phyloP scores from a whole-genome alignment of 1,140 invertebrate species.

The Cyrtorhinus lividipennis region DNA sequence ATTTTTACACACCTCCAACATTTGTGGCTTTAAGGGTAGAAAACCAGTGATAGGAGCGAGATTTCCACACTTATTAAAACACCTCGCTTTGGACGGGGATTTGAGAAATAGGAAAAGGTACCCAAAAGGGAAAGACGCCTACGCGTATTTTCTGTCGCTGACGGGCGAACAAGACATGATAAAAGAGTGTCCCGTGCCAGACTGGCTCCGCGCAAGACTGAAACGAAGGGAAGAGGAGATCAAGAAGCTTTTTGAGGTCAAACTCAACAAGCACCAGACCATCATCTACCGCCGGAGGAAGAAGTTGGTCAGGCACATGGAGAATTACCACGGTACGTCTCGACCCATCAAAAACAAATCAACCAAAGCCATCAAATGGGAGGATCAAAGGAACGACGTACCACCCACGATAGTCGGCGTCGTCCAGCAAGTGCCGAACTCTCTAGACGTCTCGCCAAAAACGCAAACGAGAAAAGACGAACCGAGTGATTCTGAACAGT shows the following conservation, averaged over 20 bases:
- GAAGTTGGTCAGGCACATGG: conserved; percentile 2
- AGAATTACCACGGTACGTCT: background rate
- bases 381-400: background rate
- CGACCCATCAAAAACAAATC: background rate
- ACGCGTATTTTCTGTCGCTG: conserved; percentile 23
- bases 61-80: too few relatives aligned
- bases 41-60: too few relatives aligned
- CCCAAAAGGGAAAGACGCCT: conserved; percentile 18
- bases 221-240: conserved; percentile 20
- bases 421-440: background rate
- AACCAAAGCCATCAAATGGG: conserved; percentile 15
- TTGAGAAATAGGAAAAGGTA: background rate
- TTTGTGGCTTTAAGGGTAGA: conserved; percentile 22
- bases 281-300: conserved; percentile 11
- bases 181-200: conserved; percentile 20
- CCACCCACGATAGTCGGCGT: conserved; percentile 4
- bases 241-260: conserved; percentile 21
- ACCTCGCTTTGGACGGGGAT: background rate
- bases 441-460: background rate
- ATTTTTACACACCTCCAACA: conserved; percentile 41
- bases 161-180: conserved; percentile 23
- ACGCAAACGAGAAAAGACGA: background rate
- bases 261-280: conserved; percentile 13
- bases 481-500: background rate
- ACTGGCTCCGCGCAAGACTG: conserved; percentile 20